Evolutionary conservation across 2,888 invertebrate species (phyloP), one percentile per base, ranked within the genome.

Genomic region (Chrysolina haemoptera): DNA sequence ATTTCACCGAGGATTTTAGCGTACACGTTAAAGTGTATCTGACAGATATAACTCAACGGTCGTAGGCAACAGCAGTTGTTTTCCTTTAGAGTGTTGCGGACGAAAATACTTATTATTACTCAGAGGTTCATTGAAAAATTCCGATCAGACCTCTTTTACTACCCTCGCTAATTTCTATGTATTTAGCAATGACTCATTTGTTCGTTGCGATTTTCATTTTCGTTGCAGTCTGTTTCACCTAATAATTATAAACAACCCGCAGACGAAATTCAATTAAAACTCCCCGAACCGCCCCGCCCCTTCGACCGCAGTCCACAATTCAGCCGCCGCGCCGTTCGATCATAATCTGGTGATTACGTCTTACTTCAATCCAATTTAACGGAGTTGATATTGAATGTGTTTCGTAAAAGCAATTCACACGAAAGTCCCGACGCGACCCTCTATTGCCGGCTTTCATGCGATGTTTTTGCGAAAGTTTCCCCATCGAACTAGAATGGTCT

Each of bases 381-480:
- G 48, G 75, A 77, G 72, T 59, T 72, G 78, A 76, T 77, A 77
- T 80, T 78, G 79, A 79, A 80, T 80, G 78, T 67, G 76, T 75
- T 76, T 74, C 62, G 72, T 70, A 73, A 79, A 76, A 76, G 76
- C 77, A 75, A 78, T 82, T 81, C 78, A 78, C 82, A 79, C 82
- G 80, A 80, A 73, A 72, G 43, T 72, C 71, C 55, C 46, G 27
- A 70, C 71, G 71, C 71, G 72, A 72, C 65, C 46, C 18, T 72
- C 62, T 77, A 79, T 77, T 76, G 78, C 69, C 71, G 46, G 55
- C 41, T 55, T 46, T n/a, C 75, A 76, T 77, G 76, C 75, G 65
- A 76, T 71, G 48, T 35, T 55, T 65, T 46, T 43, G 18, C 22
- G 53, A 53, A 11, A 53, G 53, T 53, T 2, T 12, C 0, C 14